Conservation (phyloP, 2,888 invertebrate species). For the Merodon equestris region DNA sequence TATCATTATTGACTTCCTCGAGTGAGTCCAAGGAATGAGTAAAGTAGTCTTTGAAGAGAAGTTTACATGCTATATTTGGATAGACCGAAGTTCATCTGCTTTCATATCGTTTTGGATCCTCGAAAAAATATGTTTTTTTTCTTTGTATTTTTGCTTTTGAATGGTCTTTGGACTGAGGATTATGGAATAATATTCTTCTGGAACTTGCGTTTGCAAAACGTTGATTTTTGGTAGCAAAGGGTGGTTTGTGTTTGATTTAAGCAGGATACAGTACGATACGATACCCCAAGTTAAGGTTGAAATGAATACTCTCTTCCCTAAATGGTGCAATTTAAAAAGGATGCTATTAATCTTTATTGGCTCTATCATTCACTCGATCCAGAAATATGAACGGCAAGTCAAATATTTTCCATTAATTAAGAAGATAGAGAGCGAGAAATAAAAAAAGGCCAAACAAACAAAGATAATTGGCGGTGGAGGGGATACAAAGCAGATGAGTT, state of each 20-base stretch:
- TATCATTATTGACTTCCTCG: constrained; percentile 68
- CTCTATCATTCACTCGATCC: constrained; percentile 64
- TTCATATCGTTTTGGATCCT: not conserved
- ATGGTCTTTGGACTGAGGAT: constrained; percentile 43
- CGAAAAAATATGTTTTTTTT: not conserved
- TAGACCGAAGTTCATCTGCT: too few relatives aligned
- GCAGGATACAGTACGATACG: not conserved
- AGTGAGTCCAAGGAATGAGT: constrained; percentile 39
- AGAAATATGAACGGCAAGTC: constrained; percentile 35
- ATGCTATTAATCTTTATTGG: constrained; percentile 68
- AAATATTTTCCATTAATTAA: constrained; percentile 65
- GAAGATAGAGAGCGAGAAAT: constrained; percentile 40
- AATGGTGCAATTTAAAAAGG: constrained; percentile 57
- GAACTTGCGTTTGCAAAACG: constrained; percentile 47
- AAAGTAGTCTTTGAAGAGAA: constrained; percentile 57
- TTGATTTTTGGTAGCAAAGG: constrained; percentile 50
- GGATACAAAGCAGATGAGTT: constrained; percentile 56
- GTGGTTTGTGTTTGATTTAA: constrained; percentile 29
- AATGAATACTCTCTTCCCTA: constrained; percentile 13
- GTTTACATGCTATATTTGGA: constrained; percentile 26
- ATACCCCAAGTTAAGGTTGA: constrained; percentile 45
- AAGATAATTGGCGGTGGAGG: constrained; percentile 55
- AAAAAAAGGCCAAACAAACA: constrained; percentile 54
- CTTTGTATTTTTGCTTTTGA: constrained; percentile 41
- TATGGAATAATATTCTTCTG: constrained; percentile 61